A percentile compares a stretch with the other conserved stretches of the same genome.
Conservation (phyloP, 2,797 vertebrate species). For the Myotis findleyi region DNA sequence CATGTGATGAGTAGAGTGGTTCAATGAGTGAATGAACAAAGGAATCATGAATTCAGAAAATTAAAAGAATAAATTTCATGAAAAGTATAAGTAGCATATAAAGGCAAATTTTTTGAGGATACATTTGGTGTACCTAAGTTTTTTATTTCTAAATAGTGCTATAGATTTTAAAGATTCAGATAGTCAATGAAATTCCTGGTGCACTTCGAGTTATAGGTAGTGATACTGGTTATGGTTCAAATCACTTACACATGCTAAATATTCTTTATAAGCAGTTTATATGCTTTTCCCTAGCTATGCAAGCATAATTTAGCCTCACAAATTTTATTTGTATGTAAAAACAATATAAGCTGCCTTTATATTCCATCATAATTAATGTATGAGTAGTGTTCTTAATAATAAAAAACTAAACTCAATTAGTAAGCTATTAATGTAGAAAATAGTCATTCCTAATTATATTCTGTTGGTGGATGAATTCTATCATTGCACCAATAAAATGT, state of each 20-base stretch:
- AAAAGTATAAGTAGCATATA: slow-evolving; percentile 2
- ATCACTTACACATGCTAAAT: neutral
- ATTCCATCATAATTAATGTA: slow-evolving; percentile 44
- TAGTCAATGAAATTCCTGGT: slow-evolving; percentile 19
- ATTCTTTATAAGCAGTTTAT: slow-evolving; percentile 16
- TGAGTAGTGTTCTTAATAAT: slow-evolving; percentile 19
- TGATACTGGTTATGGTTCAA: neutral
- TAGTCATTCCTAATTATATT: neutral
- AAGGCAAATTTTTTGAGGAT: neutral
- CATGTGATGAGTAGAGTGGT: neutral
- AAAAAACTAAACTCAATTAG: neutral
- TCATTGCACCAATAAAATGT: neutral
- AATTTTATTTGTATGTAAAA: slow-evolving; percentile 29
- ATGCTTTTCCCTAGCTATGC: neutral
- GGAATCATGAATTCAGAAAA: neutral
- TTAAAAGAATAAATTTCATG: neutral
- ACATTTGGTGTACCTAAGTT: neutral
- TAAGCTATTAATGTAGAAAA: slow-evolving; percentile 29
- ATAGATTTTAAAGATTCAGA: neutral
- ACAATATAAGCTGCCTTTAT: neutral
- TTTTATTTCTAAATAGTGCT: slow-evolving; percentile 42
- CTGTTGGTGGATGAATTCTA: slow-evolving; percentile 38
- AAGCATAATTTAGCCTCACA: slow-evolving; percentile 22
- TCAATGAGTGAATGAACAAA: neutral
- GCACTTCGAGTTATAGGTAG: neutral